phyloP scores from a whole-genome alignment of 2,888 invertebrate species.

The Ceriagrion tenellum region DNA sequence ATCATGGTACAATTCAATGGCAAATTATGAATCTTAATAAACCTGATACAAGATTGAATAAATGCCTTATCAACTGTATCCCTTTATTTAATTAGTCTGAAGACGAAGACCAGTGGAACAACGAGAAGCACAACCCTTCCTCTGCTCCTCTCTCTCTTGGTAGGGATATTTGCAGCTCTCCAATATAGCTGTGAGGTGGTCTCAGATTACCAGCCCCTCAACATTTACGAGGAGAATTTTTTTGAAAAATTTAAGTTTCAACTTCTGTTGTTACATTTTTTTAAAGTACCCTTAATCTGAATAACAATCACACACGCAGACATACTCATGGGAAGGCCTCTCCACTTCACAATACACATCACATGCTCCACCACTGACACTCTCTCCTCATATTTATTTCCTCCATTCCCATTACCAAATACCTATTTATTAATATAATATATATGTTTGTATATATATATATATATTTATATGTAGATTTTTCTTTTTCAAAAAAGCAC shows the following conservation, averaged over 20 bases:
- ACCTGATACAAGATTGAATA: conserved; percentile 58
- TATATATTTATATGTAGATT: conserved; percentile 20
- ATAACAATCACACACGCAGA: conserved; percentile 45
- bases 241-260: conserved; percentile 14
- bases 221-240: background rate
- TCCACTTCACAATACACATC: conserved; percentile 42
- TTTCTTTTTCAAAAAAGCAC: conserved; percentile 54
- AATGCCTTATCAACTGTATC: conserved; percentile 61
- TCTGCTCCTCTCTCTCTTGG: background rate
- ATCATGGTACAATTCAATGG: conserved; percentile 63
- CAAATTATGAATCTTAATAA: conserved; percentile 66
- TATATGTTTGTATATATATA: background rate
- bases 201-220: too few relatives aligned
- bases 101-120: background rate
- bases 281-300: conserved; percentile 1
- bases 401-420: conserved; percentile 37
- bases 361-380: conserved; percentile 11
- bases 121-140: background rate
- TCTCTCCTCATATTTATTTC: background rate
- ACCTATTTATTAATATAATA: conserved; percentile 29
- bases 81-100: background rate
- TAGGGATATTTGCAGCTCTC: background rate
- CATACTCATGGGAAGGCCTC: conserved; percentile 23
- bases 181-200: background rate
- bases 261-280: background rate